Percentiles rank a stretch among this genome's conserved stretches.
phyloP scores from a whole-genome alignment of 1,140 invertebrate species.

The Cotesia vestalis region DNA sequence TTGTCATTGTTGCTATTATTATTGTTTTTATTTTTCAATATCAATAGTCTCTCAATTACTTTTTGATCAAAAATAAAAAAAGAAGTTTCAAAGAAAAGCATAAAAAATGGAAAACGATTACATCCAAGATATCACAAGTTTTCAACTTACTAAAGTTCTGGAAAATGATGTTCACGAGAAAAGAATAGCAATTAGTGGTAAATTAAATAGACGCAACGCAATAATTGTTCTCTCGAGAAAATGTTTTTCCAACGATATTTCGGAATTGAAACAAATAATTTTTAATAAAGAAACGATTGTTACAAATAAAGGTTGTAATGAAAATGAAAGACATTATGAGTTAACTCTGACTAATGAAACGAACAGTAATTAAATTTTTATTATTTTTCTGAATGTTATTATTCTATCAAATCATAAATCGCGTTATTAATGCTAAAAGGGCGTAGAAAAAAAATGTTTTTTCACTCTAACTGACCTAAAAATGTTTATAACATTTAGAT shows the following conservation, averaged over 20 bases:
- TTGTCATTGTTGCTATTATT: no score
- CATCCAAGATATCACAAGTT: constrained; percentile 16
- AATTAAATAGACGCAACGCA: constrained; percentile 69
- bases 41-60: no score
- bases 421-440: neutral
- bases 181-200: constrained; percentile 76
- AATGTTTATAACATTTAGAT: no score
- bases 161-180: constrained; percentile 65
- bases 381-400: constrained; percentile 5
- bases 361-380: constrained; percentile 71
- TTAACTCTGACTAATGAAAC: constrained; percentile 72
- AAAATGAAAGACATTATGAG: constrained; percentile 87
- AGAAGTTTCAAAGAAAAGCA: no score
- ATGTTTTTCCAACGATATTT: constrained; percentile 76
- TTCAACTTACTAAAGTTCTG: constrained; percentile 14
- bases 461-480: no score
- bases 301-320: constrained; percentile 78
- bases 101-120: no score
- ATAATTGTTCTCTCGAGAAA: constrained; percentile 86
- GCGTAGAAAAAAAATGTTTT: no score
- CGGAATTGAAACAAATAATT: constrained; percentile 67
- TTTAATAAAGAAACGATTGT: constrained; percentile 70
- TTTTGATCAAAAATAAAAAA: no score
- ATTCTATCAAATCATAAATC: neutral
- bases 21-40: no score